Conservation (phyloP, 2,797 vertebrate species). For the Passerculus sandwichensis region DNA sequence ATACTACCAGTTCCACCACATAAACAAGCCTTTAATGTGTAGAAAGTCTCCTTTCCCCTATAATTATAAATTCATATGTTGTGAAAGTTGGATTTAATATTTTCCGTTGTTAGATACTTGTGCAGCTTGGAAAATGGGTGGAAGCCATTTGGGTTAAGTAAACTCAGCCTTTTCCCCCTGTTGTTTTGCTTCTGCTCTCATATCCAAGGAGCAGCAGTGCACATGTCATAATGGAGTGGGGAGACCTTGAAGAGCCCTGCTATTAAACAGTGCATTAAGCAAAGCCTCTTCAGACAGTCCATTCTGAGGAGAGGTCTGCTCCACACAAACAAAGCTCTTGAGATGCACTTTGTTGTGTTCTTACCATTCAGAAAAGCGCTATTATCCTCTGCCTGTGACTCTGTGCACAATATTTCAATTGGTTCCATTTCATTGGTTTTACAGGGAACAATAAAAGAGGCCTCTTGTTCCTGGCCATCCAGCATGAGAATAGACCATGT, state of each 20-base stretch:
- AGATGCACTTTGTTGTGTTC: constrained; percentile 66
- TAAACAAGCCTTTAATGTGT: not conserved
- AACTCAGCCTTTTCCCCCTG: not conserved
- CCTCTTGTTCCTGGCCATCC: constrained; percentile 56
- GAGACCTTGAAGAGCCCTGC: constrained; percentile 46
- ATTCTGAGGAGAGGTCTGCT: constrained; percentile 50
- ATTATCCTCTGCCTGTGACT: constrained; percentile 52
- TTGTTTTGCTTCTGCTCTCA: constrained; percentile 39
- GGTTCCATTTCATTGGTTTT: constrained; percentile 63
- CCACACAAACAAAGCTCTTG: constrained; percentile 68
- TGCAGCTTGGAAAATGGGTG: constrained; percentile 13
- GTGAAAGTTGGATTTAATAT: not conserved
- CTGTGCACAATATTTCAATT: constrained; percentile 57
- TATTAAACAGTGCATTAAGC: constrained; percentile 75
- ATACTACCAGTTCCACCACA: not conserved
- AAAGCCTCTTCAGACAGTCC: constrained; percentile 56
- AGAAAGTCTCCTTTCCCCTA: not conserved
- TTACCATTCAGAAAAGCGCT: constrained; percentile 47
- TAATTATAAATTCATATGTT: not conserved
- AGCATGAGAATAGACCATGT: constrained; percentile 15
- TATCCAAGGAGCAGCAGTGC: constrained; percentile 6
- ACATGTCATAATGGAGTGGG: constrained; percentile 35
- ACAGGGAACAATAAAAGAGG: constrained; percentile 25
- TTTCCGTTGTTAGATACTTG: not conserved
- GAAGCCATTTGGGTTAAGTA: constrained; percentile 31